phyloP scores from a whole-genome alignment of 2,888 invertebrate species.

The Anoplius nigerrimus region DNA sequence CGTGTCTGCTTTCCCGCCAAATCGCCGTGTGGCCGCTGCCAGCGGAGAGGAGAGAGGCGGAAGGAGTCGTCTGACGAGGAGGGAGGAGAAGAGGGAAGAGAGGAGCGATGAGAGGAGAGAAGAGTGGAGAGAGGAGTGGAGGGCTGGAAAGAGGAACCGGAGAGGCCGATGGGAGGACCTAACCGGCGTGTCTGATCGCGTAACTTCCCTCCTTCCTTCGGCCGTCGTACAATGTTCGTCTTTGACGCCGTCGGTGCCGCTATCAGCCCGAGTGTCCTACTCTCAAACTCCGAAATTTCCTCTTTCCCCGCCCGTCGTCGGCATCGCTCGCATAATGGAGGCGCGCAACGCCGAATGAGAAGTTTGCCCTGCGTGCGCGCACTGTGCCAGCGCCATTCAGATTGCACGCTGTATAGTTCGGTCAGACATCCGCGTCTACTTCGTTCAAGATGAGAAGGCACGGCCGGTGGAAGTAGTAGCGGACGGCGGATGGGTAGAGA shows the following conservation, averaged over 20 bases:
- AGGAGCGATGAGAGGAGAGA: conserved; percentile 11
- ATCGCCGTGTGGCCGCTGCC: conserved; percentile 36
- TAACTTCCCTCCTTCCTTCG: conserved; percentile 53
- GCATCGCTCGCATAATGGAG: too few relatives aligned
- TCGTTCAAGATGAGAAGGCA: conserved; percentile 18
- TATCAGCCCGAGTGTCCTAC: too few relatives aligned
- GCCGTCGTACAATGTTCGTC: conserved; percentile 38
- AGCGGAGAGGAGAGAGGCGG: conserved; percentile 28
- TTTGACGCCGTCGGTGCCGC: too few relatives aligned
- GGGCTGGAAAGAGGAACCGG: too few relatives aligned
- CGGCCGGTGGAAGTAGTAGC: conserved; percentile 20
- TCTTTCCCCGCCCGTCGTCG: too few relatives aligned
- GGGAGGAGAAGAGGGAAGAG: conserved; percentile 23
- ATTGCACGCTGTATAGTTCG: conserved; percentile 1
- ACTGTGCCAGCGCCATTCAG: neutral
- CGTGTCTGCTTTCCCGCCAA: conserved; percentile 66
- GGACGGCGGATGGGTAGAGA: conserved; percentile 5
- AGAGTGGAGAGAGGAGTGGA: conserved; percentile 7
- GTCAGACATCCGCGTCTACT: conserved; percentile 11
- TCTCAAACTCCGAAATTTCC: too few relatives aligned
- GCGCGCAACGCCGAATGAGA: neutral
- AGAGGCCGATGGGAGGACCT: conserved; percentile 15
- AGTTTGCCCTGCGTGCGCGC: neutral
- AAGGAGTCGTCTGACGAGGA: conserved; percentile 24
- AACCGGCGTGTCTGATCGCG: conserved; percentile 52